Evolutionary conservation across 1,140 invertebrate species (phyloP).

Genomic region (Ruditapes philippinarum): DNA sequence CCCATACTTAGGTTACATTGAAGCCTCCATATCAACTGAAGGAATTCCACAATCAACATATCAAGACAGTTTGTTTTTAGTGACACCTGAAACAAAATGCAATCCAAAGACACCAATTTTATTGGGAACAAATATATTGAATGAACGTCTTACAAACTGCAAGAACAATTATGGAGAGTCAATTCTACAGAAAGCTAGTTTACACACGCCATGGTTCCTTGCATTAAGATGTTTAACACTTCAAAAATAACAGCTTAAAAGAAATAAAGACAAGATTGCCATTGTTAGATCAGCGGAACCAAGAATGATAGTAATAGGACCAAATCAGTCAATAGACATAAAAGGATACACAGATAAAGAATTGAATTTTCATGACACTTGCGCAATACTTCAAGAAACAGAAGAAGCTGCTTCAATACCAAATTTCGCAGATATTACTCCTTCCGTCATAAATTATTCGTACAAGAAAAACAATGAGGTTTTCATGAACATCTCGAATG

Average conservation of each 20-base stretch:
- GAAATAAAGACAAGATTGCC: conserved; percentile 19
- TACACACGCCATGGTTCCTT: conserved; percentile 48
- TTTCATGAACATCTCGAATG: conserved; percentile 15
- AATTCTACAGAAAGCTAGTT: conserved; percentile 31
- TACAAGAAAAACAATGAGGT: conserved; percentile 1
- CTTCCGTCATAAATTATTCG: neutral
- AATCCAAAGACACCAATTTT: too few species aligned
- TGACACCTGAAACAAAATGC: too few species aligned
- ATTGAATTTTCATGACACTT: neutral
- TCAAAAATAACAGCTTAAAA: neutral
- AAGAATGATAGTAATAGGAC: conserved; percentile 16
- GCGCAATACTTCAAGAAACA: conserved; percentile 35
- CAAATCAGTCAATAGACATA: conserved; percentile 8
- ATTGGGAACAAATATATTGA: too few species aligned
- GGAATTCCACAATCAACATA: too few species aligned
- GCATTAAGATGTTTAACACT: conserved; percentile 16
- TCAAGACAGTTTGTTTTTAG: too few species aligned
- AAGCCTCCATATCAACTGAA: too few species aligned
- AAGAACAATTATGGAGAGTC: conserved; percentile 5
- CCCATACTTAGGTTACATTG: too few species aligned
- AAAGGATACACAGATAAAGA: conserved; percentile 28
- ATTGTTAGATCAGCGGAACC: conserved; percentile 12
- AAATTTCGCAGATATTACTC: conserved; percentile 13
- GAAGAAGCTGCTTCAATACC: neutral
- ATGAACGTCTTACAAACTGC: too few species aligned